Base-by-base conservation (phyloP, 64 coral and sea anemone genomes). In the Montipora efflorescens region DNA sequence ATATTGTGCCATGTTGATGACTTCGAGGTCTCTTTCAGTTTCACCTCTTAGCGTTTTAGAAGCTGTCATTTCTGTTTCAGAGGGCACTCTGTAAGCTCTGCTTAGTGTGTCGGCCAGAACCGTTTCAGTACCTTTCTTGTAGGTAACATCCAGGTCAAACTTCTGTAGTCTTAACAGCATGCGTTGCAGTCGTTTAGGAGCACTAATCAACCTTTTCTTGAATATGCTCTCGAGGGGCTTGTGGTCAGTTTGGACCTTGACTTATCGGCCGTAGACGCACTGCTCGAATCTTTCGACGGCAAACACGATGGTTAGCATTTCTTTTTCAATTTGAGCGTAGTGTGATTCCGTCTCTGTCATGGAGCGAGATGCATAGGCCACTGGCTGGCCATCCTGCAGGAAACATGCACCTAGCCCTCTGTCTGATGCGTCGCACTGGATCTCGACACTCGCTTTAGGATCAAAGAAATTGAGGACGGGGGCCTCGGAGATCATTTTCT, bases 311-410 rank as follows among this genome's bases (percentile, higher is more conserved):
- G 91, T 49, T 2, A 90, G 45, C 16, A 90, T 15, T 52, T 90
- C 89, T 81, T 94, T 94, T 16, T 94, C 92, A 55, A 94, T 94
- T 73, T 94, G 83, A 1, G 92, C 92, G 59, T 88, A 93, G 25
- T 93, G 5, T 11, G 45, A 44, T 28, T 89, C 85, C 9, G 62
- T 67, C 0, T 59, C 45, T 6, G 92, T 93, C 75, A 93, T 88
- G 4, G 92, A 47, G 2, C 92, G 51, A 18, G 92, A 88, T 3
- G 83, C 84, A 22, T 94, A 93, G 14, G 28, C 92, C 1, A 77
- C 25, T 71, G 83, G 92, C 48, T 88, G 92, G 14, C 76, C 83
- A 79, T 88, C 20, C 61, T 93, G 92, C 75, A 93, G 79, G 5
- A 88, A 3, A 45, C 83, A 93, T 13, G 57, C 74, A 48, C 84